Percentiles rank a stretch among this genome's conserved stretches.
Conservation (phyloP, 2,113 vertebrate genomes). For the Turnix velox region DNA sequence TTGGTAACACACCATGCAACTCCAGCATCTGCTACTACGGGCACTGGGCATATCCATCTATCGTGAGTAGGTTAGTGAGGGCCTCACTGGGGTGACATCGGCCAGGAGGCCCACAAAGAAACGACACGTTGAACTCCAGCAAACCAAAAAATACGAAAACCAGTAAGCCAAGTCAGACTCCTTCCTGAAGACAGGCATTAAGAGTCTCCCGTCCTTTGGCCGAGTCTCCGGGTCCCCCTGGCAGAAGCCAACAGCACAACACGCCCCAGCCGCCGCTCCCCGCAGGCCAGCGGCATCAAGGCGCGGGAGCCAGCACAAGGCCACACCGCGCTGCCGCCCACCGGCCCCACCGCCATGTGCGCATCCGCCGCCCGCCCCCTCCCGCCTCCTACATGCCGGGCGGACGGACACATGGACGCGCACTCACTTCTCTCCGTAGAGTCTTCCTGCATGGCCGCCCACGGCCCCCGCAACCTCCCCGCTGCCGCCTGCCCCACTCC, state of each 20-base stretch:
- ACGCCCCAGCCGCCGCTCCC: neutral
- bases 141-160: neutral
- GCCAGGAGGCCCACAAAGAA: neutral
- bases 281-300: neutral
- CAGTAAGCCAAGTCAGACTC: no score
- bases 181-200: neutral
- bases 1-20: neutral
- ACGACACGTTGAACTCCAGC: neutral
- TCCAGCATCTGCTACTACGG: neutral
- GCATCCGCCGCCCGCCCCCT: neutral
- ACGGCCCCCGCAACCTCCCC: neutral
- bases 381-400: neutral
- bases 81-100: accelerated
- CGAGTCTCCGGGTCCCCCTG: slow-evolving; percentile 39
- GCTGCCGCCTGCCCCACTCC: neutral
- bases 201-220: neutral
- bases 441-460: neutral
- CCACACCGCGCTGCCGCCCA: neutral
- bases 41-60: no score
- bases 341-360: neutral
- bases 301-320: neutral
- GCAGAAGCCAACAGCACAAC: neutral
- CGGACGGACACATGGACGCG: neutral
- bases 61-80: no score
- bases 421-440: neutral